Evolutionary conservation across 2,797 vertebrate species (phyloP), one percentile per base, ranked within the genome.

Genomic region (Muscicapa comitata): DNA sequence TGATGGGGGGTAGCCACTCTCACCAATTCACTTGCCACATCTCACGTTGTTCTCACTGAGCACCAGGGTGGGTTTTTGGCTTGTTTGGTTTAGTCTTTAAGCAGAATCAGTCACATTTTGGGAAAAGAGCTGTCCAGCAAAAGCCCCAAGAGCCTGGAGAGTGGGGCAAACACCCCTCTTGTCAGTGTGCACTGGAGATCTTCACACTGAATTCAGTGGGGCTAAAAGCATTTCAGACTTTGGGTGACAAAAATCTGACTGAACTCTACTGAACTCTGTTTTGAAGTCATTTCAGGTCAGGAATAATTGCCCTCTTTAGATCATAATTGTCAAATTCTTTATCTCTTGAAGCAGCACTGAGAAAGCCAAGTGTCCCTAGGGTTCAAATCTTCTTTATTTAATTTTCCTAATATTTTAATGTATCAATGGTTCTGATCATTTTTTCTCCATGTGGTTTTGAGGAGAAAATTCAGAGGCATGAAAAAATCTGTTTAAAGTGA

Each of bases 221-320:
- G 4, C 10, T 37, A 18, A 62, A 65, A 62, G 13, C 18, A 57
- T 79, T 94, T 89, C 38, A 59, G 65, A 50, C 17, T 67, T 79
- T 6, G 11, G 10, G 43, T 54, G 55, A 47, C 42, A 65, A 88
- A 93, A 74, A 15, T 42, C 37, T 51, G 58, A 31, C 37, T 74
- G 68, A 82, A 65, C 53, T 93, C 50, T 63, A 33, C 57, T 71
- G 59, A 89, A 58, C 53, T 90, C 53, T 81, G 57, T 48, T 86
- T 83, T 67, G 26, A 63, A 67, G 73, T 53, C 7, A 63, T 75
- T 92, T 88, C 40, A 78, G 85, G 73, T 79, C 71, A 88, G 55
- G 59, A 93, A 70, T 91, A 91, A 88, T 59, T 76, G 70, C 63
- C n/a, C 45, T 61, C 57, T 88, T 89, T 90, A 89, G 10, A 72